Conservation (phyloP, 2,113 vertebrate species). For the Rhinolophus ferrumequinum region DNA sequence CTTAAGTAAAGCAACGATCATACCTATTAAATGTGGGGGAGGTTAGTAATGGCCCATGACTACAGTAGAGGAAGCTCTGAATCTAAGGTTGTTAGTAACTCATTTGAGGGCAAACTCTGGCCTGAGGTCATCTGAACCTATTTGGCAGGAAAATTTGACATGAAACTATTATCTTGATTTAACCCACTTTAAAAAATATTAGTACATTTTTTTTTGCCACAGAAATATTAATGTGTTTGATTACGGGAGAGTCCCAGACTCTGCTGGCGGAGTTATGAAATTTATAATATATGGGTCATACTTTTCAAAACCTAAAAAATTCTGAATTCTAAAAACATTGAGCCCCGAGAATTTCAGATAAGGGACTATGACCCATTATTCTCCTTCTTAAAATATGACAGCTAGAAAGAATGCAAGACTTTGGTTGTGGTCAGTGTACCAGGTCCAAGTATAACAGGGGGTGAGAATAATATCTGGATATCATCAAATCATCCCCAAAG, state of each 20-base stretch:
- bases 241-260: not conserved
- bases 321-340: slow-evolving; percentile 19
- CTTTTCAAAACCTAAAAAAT: slow-evolving; percentile 10
- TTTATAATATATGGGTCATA: not conserved
- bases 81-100: not conserved
- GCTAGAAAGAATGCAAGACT: not conserved
- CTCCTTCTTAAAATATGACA: not conserved
- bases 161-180: not conserved
- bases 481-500: not conserved
- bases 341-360: not conserved
- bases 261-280: not conserved
- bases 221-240: slow-evolving; percentile 2
- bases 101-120: not conserved
- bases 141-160: slow-evolving; percentile 9
- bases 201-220: not conserved
- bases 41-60: not conserved
- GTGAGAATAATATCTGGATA: not conserved
- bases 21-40: not conserved
- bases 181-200: not conserved
- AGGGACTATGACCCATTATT: not conserved
- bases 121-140: not conserved
- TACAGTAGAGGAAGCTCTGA: not conserved
- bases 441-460: not conserved
- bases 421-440: not conserved
- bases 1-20: not conserved